Conservation (phyloP, 2,113 vertebrate species). For the Delphinus delphis region DNA sequence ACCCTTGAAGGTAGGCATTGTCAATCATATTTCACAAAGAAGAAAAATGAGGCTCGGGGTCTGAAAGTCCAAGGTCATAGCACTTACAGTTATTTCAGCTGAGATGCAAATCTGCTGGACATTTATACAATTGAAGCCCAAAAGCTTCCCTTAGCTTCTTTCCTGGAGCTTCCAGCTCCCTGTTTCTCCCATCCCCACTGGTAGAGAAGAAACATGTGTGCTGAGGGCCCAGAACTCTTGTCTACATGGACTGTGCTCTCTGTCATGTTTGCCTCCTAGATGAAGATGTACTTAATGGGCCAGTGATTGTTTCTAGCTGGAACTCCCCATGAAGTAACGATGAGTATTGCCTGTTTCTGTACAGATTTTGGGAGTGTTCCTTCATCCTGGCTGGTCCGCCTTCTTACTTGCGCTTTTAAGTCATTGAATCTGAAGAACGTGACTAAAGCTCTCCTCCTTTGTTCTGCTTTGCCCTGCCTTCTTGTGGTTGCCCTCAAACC, state of each 20-base stretch:
- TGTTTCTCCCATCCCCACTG: background rate
- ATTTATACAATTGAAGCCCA: background rate
- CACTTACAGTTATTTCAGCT: background rate
- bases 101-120: background rate
- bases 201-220: background rate
- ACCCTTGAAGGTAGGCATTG: background rate
- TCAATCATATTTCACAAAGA: background rate
- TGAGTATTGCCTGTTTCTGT: background rate
- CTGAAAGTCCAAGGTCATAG: background rate
- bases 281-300: background rate
- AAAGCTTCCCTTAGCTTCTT: background rate
- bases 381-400: background rate
- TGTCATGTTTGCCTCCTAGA: background rate
- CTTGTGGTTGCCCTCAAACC: background rate
- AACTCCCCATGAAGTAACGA: background rate
- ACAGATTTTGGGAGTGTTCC: background rate
- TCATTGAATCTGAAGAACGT: background rate
- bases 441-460: background rate
- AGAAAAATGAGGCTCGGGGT: background rate
- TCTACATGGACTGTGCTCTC: background rate
- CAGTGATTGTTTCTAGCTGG: background rate
- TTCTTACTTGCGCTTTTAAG: background rate
- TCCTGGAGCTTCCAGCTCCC: background rate
- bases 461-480: background rate
- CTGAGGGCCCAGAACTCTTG: background rate